Evolutionary conservation across 2,113 vertebrate genomes (phyloP), one percentile per base, ranked within the genome.

Genomic region (Protobothrops mucrosquamatus): DNA sequence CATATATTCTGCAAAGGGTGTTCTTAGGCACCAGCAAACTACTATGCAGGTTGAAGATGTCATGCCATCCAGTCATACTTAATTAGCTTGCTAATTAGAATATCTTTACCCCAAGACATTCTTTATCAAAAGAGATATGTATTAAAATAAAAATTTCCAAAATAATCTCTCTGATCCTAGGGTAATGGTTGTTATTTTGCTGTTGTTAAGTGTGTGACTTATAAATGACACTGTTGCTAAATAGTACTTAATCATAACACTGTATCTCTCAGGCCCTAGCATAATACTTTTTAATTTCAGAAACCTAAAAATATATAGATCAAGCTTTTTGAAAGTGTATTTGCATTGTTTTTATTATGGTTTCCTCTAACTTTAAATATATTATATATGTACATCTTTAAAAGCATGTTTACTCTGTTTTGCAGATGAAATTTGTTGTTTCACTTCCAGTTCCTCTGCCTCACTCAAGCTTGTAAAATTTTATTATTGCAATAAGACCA

Each of bases 191-290:
- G 14, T 69, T 86, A 61, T 34, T 1, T 69, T 0, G 46, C 96
- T 95, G 93, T 90, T 92, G 93, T 4, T 26, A 39, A 26, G 69
- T 89, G 89, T 91, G 93, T 91, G 29, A 94, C 94, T 90, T 94
- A 64, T 91, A 93, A 93, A 91, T 61, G 87, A 93, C 29, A 0
- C 9, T 23, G 22, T 56, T 56, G 92, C 91, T 43, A 91, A 88
- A 88, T 5, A 87, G 54, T 61, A 46, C 57, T 90, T 93, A 93
- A 89, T 93, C 91, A 85, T 22, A 52, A 61, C 29, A 94, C 56
- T 4, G 94, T 94, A 92, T 90, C 85, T 48, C 9, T 56, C 94
- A 93, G 89, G 0, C 0, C 81, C 24, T 39, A 9, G n/a, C 11
- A 93, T 54, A 15, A 24, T 7, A 26, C 29, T 92, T 93, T 91